A percentile compares a stretch with the other conserved stretches of the same genome.
Evolutionary conservation across 2,888 invertebrate species (phyloP).

Genomic region (Smittia sp.): DNA sequence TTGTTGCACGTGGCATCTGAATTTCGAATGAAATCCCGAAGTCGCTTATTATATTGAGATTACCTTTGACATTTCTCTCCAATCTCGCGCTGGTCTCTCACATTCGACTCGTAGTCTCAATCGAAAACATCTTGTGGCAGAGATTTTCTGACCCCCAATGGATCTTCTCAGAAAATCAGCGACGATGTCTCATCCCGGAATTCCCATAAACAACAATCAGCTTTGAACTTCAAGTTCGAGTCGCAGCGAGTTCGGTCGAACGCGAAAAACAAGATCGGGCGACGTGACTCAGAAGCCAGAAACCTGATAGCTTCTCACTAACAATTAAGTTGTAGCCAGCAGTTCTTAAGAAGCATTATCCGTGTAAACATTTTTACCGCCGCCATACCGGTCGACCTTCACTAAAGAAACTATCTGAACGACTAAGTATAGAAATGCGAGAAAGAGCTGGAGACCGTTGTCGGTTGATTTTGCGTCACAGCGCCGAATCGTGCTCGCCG

Average conservation of each 20-base stretch:
- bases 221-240: background rate
- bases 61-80: too few species aligned
- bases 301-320: background rate
- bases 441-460: background rate
- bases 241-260: background rate
- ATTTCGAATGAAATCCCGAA: too few species aligned
- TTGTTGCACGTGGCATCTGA: too few species aligned
- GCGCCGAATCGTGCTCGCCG: background rate
- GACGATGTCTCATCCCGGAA: background rate
- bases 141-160: too few species aligned
- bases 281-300: background rate
- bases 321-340: background rate
- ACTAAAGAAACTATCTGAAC: background rate
- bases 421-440: conserved; percentile 16
- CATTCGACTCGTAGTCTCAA: too few species aligned
- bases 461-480: background rate
- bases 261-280: background rate
- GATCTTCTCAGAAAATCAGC: background rate
- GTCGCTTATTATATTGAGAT: too few species aligned
- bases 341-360: background rate
- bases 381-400: conserved; percentile 2
- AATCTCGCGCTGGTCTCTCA: too few species aligned
- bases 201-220: conserved; percentile 3
- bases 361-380: background rate
- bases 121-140: too few species aligned